Percentiles rank a stretch among this genome's conserved stretches.
Conservation (phyloP, 1,140 invertebrate species). For the Caenorhabditis remanei region DNA sequence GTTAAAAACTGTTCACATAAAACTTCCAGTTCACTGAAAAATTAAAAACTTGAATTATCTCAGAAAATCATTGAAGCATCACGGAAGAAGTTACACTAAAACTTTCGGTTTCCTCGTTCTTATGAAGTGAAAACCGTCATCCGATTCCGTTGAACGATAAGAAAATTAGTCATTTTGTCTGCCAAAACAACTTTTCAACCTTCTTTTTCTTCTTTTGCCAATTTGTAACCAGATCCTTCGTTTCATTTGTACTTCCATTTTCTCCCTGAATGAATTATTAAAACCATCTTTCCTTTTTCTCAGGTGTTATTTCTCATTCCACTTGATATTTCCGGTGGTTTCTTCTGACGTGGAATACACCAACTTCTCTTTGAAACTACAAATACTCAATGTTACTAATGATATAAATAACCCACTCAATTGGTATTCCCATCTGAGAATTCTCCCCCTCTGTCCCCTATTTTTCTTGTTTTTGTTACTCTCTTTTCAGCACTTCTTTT, state of each 20-base stretch:
- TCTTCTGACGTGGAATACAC: not conserved
- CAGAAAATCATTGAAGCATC: not conserved
- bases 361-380: not conserved
- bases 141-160: not conserved
- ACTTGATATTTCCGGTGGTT: not conserved
- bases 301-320: not conserved
- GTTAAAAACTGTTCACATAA: too few species aligned
- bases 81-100: too few species aligned
- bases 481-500: constrained; percentile 43
- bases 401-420: constrained; percentile 14
- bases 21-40: not conserved
- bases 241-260: too few species aligned
- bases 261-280: not conserved
- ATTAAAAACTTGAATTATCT: not conserved
- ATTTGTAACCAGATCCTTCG: constrained; percentile 32
- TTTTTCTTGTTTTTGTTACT: constrained; percentile 9
- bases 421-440: constrained; percentile 22
- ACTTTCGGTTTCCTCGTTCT: not conserved
- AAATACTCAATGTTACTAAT: not conserved
- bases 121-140: not conserved
- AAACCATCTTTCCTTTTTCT: constrained; percentile 7
- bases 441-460: too few species aligned
- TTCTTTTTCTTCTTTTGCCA: not conserved
- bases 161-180: not conserved
- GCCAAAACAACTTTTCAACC: not conserved